Percentiles rank a stretch among this genome's conserved stretches.
Evolutionary conservation across 2,888 invertebrate species (phyloP).

Genomic region (Tetranychus piercei): DNA sequence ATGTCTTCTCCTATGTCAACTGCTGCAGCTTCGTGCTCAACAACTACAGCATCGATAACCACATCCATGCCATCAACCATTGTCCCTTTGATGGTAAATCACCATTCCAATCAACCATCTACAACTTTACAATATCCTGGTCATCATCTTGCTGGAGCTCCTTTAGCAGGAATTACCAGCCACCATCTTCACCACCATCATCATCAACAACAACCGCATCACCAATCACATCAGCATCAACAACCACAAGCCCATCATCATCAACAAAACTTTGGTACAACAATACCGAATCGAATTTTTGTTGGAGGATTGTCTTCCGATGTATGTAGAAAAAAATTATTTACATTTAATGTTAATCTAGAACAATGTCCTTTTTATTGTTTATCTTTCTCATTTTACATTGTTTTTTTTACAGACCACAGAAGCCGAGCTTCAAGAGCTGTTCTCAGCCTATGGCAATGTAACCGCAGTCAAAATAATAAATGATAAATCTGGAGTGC

Average conservation of each 20-base stretch:
- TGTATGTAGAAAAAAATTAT: conserved; percentile 28
- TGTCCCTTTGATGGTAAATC: neutral
- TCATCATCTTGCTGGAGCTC: neutral
- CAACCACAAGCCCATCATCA: neutral
- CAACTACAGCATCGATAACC: neutral
- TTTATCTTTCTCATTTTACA: neutral
- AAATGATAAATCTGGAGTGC: conserved; percentile 77
- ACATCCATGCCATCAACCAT: neutral
- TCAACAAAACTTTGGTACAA: conserved; percentile 3
- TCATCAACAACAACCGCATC: neutral
- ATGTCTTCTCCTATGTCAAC: neutral
- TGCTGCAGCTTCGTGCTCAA: neutral
- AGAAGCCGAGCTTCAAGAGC: conserved; percentile 70
- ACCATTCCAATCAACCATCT: neutral
- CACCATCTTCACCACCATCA: neutral
- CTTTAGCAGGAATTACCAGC: neutral
- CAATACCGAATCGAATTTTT: conserved; percentile 47
- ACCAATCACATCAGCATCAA: neutral
- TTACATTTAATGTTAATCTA: neutral
- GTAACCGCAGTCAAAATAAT: conserved; percentile 73
- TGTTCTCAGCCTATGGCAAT: conserved; percentile 66
- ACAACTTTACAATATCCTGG: neutral
- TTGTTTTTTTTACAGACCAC: conserved; percentile 43
- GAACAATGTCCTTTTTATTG: conserved; percentile 6
- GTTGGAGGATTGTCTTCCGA: conserved; percentile 86